These are phyloP conservation scores for Acanthosoma haemorrhoidale DNA, from an alignment of 2,888 invertebrate genomes.

Conservation along the genomic window DNA sequence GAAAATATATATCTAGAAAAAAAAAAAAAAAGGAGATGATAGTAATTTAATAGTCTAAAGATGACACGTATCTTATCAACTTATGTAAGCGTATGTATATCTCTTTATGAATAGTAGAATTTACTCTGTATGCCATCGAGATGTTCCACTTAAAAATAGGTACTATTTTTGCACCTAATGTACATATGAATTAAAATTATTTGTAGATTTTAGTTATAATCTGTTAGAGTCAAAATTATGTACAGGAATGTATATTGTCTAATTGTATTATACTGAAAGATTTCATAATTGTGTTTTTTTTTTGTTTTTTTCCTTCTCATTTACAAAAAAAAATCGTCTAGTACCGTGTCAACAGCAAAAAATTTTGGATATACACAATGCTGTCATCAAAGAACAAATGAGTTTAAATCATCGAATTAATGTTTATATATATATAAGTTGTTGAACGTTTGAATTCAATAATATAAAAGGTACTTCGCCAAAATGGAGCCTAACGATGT, in stretches of 20 bases:
- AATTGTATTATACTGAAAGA: conserved; percentile 7
- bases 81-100: neutral
- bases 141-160: neutral
- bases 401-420: no score
- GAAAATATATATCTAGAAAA: neutral
- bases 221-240: neutral
- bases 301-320: no score
- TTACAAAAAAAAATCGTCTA: no score
- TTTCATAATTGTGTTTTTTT: neutral
- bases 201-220: neutral
- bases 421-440: no score
- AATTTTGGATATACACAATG: no score
- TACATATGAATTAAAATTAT: neutral
- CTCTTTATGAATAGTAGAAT: neutral
- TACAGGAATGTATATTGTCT: conserved; percentile 13
- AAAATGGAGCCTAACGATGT: no score
- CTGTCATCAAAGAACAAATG: no score
- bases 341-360: no score
- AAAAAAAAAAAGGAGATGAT: neutral
- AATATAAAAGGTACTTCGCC: no score
- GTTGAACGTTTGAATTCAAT: no score
- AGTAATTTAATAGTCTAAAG: no score
- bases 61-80: neutral
- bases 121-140: neutral
- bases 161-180: conserved; percentile 2